Evolutionary conservation across 2,888 invertebrate species (phyloP).

Genomic region (Anagyrus pseudococci): DNA sequence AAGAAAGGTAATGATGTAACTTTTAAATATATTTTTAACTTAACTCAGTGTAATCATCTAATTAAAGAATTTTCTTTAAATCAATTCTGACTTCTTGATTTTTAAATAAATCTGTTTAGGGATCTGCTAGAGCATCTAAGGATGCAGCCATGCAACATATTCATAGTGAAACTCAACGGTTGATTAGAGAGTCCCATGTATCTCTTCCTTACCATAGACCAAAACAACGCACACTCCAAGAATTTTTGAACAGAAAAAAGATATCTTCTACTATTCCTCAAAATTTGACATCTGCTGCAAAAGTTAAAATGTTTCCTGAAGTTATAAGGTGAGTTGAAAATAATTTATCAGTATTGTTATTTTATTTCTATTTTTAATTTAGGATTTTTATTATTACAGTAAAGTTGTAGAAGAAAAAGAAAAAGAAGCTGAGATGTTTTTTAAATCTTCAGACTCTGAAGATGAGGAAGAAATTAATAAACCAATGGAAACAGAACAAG

Average conservation of each 20-base stretch:
- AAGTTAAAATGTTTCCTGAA: constrained; percentile 72
- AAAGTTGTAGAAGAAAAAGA: constrained; percentile 74
- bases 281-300: constrained; percentile 61
- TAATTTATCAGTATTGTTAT: constrained; percentile 19
- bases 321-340: constrained; percentile 56
- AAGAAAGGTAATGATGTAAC: constrained; percentile 36
- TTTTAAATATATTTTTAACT: constrained; percentile 4
- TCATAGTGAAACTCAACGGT: constrained; percentile 83
- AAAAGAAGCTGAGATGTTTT: constrained; percentile 77
- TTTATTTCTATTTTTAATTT: constrained; percentile 24
- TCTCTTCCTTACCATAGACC: constrained; percentile 88
- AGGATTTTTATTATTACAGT: constrained; percentile 59
- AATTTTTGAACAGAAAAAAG: constrained; percentile 71
- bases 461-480: constrained; percentile 52
- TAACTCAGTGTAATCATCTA: not conserved
- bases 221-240: constrained; percentile 78
- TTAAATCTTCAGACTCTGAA: constrained; percentile 73
- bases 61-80: not conserved
- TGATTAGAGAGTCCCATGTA: constrained; percentile 77
- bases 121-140: constrained; percentile 48
- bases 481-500: constrained; percentile 14
- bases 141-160: constrained; percentile 77
- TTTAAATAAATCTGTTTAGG: constrained; percentile 16
- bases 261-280: constrained; percentile 48
- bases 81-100: not conserved